Evolutionary conservation across 2,113 vertebrate species (phyloP).

Genomic region (Aythya baeri): DNA sequence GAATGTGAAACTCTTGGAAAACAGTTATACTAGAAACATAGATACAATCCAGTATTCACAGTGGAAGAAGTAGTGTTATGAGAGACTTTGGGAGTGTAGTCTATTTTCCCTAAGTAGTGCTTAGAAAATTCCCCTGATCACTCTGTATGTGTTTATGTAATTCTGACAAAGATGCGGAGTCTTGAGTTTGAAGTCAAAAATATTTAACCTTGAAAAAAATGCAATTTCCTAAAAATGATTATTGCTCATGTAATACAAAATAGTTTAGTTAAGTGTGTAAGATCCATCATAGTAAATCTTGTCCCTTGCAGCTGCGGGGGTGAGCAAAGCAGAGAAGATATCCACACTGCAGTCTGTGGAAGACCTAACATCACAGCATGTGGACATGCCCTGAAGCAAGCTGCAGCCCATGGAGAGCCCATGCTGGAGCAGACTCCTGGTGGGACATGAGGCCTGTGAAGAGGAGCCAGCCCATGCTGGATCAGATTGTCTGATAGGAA

Average conservation of each 20-base stretch:
- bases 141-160: neutral
- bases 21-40: neutral
- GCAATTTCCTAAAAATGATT: neutral
- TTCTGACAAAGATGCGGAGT: neutral
- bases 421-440: neutral
- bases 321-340: rapidly evolving
- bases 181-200: neutral
- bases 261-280: neutral
- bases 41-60: neutral
- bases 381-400: neutral
- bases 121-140: neutral
- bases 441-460: neutral
- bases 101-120: neutral
- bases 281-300: neutral
- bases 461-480: rapidly evolving
- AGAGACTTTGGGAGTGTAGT: neutral
- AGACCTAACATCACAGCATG: rapidly evolving
- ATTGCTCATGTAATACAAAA: neutral
- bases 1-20: neutral
- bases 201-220: neutral
- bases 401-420: rapidly evolving
- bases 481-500: neutral
- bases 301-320: neutral
- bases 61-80: neutral
- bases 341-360: neutral